A percentile compares a stretch with the other conserved stretches of the same genome.
These are phyloP conservation scores for Polyommatus icarus DNA, from an alignment of 2,888 invertebrate genomes.

Conservation along the genomic window DNA sequence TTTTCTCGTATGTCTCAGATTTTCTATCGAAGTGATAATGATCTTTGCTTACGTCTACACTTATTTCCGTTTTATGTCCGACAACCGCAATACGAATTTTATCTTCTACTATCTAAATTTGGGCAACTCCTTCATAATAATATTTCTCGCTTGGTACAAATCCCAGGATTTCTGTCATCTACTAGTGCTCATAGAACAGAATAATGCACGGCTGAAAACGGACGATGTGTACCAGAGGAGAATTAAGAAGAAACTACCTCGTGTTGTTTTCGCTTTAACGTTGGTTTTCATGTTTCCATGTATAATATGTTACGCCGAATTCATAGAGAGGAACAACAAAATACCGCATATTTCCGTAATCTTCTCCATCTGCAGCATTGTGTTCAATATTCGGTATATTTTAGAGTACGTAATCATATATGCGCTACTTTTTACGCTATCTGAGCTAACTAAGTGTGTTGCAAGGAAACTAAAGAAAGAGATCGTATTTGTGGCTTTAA, in stretches of 20 bases:
- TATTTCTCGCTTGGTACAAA: neutral
- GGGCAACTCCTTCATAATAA: conserved; percentile 22
- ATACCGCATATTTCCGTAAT: neutral
- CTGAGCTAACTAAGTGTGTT: conserved; percentile 25
- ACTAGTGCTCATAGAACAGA: neutral
- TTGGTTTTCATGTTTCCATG: neutral
- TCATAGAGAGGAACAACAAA: neutral
- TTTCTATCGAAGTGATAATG: neutral
- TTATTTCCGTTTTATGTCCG: neutral
- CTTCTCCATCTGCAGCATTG: neutral
- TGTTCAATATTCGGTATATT: neutral
- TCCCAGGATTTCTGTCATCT: neutral
- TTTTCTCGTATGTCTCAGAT: neutral
- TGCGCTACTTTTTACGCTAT: conserved; percentile 16
- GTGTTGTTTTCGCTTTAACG: neutral
- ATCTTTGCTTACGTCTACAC: neutral
- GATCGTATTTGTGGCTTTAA: neutral
- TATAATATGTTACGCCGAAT: neutral
- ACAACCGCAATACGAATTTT: neutral
- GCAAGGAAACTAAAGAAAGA: conserved; percentile 8
- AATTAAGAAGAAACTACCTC: neutral
- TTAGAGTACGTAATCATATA: conserved; percentile 22
- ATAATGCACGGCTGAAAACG: neutral
- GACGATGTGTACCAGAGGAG: neutral
- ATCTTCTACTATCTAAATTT: conserved; percentile 12